phyloP scores from a whole-genome alignment of 2,888 invertebrate species.

The Hydropsyche betteni region DNA sequence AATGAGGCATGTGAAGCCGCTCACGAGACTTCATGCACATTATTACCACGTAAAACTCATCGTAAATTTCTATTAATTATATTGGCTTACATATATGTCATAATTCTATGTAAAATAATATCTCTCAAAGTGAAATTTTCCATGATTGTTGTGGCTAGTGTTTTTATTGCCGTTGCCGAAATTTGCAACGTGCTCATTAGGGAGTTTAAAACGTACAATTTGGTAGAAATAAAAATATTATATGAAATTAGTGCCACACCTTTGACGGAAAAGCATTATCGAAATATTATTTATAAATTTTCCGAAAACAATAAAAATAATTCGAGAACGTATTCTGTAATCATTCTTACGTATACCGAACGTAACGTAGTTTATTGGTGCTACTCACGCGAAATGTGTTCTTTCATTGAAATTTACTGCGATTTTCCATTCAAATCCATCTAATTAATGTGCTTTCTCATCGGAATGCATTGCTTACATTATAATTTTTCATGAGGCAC shows the following conservation, averaged over 20 bases:
- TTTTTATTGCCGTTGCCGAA: neutral
- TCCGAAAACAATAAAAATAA: conserved; percentile 26
- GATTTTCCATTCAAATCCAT: conserved; percentile 16
- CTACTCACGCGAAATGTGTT: conserved; percentile 20
- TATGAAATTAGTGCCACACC: neutral
- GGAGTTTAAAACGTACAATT: neutral
- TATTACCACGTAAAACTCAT: conserved; percentile 20
- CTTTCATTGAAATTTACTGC: conserved; percentile 27
- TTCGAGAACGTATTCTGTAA: conserved; percentile 20
- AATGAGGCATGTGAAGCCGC: conserved; percentile 18
- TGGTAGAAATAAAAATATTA: neutral
- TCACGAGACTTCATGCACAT: conserved; percentile 10
- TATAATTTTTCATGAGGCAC: too few species aligned
- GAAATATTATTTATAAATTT: conserved; percentile 22
- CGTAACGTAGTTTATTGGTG: conserved; percentile 2
- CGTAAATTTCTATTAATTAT: conserved; percentile 5
- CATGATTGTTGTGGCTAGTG: neutral
- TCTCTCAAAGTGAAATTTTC: neutral
- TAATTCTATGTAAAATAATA: neutral
- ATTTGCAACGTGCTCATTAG: conserved; percentile 8
- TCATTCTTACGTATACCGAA: conserved; percentile 1
- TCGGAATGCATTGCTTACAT: neutral
- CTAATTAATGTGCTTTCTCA: conserved; percentile 5
- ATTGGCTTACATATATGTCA: neutral
- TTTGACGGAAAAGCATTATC: neutral